Evolutionary conservation across 2,113 vertebrate genomes (phyloP).

Genomic region (Varanus komodoensis): DNA sequence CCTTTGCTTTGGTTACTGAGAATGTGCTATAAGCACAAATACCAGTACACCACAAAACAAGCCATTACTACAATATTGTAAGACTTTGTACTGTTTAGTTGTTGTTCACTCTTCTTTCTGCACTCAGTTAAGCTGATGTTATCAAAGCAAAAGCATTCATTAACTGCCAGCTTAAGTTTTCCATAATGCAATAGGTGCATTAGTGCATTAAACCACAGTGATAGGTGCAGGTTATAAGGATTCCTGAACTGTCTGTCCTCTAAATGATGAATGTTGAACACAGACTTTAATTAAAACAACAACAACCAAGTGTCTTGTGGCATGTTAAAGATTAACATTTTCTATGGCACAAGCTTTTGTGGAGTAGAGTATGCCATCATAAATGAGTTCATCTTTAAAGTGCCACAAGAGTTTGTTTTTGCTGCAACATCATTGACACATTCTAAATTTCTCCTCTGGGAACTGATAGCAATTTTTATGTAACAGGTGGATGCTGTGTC

Average conservation of each 20-base stretch:
- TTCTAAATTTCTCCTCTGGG: too few relatives aligned
- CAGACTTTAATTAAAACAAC: background rate
- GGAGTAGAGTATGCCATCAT: background rate
- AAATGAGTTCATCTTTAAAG: background rate
- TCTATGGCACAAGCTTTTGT: background rate
- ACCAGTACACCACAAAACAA: background rate
- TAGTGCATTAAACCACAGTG: background rate
- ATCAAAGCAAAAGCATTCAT: background rate
- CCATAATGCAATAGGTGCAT: background rate
- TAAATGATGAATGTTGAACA: background rate
- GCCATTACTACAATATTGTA: background rate
- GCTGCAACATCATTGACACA: too few relatives aligned
- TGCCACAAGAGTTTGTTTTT: background rate
- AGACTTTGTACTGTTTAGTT: background rate
- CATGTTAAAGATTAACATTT: background rate
- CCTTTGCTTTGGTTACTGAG: background rate
- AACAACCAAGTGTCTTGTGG: background rate
- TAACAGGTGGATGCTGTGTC: background rate
- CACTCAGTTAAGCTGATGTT: background rate
- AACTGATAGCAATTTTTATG: background rate
- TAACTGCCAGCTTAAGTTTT: background rate
- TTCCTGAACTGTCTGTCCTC: background rate
- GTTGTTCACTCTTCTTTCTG: background rate
- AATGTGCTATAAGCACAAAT: background rate
- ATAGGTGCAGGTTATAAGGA: background rate